Base-by-base conservation (phyloP, 2,888 invertebrate genomes). In the Alentia gelatinosa region DNA sequence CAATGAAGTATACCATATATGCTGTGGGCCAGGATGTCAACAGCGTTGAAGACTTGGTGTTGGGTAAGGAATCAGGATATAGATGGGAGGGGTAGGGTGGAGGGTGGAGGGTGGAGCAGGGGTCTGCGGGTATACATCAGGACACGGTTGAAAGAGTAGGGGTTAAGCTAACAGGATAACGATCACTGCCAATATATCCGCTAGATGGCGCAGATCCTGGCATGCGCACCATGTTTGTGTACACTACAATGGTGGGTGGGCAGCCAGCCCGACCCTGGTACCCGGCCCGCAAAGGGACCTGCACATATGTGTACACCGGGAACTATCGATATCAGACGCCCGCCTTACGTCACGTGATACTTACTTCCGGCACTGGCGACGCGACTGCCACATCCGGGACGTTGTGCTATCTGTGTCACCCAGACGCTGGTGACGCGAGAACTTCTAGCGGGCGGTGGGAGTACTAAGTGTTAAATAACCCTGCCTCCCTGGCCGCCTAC, bases 241-340 rank as follows among this genome's bases (percentile, higher is more conserved):
- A 74, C 74, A 74, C 74, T 26, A 26, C 74, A 12, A 15, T 26
- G 56, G n/a, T 56, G n/a, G 47, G 47, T 47, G 47, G 47, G 23
- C 3, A 56, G 3, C 56, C 19, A 9, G 19, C 56, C 56, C 12
- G 19, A 56, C 93, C 40, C 94, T 91, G 23, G 93, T 91, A 92
- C 95, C 95, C 95, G 23, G n/a, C 26, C 7, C 26, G 68, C 68
- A 68, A 7, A 68, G 12, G n/a, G 7, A 30, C 68, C 68, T 30
- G 68, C 26, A 23, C 23, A 12, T 23, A 5, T n/a, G n/a, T n/a
- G 19, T 75, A 30, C 7, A 75, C 75, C 37, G 33, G 33, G 7
- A 30, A 75, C 68, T 30, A 30, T 5, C 30, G 68, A n/a, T 19
- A 15, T 3, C 75, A 37, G 19, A 75, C 26, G 75, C n/a, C 75